A percentile compares a stretch with the other conserved stretches of the same genome.
phyloP scores from a whole-genome alignment of 2,797 vertebrate genomes.

The Spatula clypeata region DNA sequence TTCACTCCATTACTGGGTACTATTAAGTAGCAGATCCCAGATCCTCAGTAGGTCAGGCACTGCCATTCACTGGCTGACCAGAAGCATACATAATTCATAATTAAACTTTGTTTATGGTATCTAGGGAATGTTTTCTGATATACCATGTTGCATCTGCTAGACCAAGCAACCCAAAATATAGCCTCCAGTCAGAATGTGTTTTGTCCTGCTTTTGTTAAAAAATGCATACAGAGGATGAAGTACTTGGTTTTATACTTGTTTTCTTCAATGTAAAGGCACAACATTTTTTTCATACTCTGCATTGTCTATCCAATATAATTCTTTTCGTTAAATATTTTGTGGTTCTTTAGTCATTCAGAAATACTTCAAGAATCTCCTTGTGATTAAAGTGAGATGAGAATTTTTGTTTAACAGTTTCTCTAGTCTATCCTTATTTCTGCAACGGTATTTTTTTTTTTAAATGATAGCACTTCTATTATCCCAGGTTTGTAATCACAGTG shows the following conservation, averaged over 20 bases:
- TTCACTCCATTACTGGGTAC: background rate
- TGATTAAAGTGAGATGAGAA: background rate
- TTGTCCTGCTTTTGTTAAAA: background rate
- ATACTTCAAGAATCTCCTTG: background rate
- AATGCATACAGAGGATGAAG: background rate
- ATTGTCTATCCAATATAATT: background rate
- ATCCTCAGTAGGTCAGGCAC: background rate
- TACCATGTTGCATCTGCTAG: background rate
- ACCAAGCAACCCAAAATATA: background rate
- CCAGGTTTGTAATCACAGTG: background rate
- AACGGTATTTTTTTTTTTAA: background rate
- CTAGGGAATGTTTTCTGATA: background rate
- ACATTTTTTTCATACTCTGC: background rate
- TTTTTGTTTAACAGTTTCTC: background rate
- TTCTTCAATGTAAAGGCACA: background rate
- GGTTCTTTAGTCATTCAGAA: background rate
- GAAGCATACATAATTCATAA: background rate
- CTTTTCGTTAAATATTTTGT: background rate
- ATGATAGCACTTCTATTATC: background rate
- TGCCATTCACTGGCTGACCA: background rate
- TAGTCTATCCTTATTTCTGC: background rate
- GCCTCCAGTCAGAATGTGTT: background rate
- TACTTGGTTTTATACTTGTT: background rate
- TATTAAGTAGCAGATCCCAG: background rate
- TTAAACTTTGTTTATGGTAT: background rate